Evolutionary conservation across 2,888 invertebrate genomes (phyloP), one percentile per base, ranked within the genome.

Genomic region (Esperia sulphurella): DNA sequence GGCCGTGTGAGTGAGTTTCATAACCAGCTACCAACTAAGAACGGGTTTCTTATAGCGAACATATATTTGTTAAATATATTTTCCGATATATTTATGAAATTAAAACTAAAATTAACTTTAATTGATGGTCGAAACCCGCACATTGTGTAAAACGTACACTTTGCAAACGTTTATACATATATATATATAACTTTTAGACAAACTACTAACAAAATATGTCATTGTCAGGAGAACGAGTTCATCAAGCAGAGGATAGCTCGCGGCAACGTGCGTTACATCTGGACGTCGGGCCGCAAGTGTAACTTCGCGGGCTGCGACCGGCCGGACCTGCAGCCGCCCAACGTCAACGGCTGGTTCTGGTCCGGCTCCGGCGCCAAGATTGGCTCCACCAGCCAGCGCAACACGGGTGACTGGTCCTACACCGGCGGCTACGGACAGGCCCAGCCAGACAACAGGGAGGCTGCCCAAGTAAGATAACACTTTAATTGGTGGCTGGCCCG

Each of bases 271-370:
- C 91, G 94, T 3, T 97, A 94, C 83, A 97, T 97, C 71, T 97
- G 97, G 97, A 97, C 96, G 0, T 96, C 96, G 8, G 97, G 97
- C 1, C 93, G 97, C 56, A 96, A 97, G 79, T 97, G 97, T 73
- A 97, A 97, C 85, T 97, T 97, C 75, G 96, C 96, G 53, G 97
- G 97, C 38, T 97, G 96, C 79, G 95, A 95, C 83, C 91, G 96
- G 48, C 83, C 93, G 43, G 96, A 96, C 81, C 87, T 96, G 67
- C 95, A 95, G 83, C 96, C 96, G n/a, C 93, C 95, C 53, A 95
- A 95, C 73, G 92, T 95, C 61, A 95, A 95, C 80, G 96, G 96
- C 48, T 97, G 97, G 97, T 97, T 97, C 92, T 97, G 97, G 97
- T 96, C 96, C 6, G 97, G 96, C 57, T 96, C 96, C 8, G 97